phyloP scores from a whole-genome alignment of 92 coral and sea anemone genomes.

The Porites evermanni region DNA sequence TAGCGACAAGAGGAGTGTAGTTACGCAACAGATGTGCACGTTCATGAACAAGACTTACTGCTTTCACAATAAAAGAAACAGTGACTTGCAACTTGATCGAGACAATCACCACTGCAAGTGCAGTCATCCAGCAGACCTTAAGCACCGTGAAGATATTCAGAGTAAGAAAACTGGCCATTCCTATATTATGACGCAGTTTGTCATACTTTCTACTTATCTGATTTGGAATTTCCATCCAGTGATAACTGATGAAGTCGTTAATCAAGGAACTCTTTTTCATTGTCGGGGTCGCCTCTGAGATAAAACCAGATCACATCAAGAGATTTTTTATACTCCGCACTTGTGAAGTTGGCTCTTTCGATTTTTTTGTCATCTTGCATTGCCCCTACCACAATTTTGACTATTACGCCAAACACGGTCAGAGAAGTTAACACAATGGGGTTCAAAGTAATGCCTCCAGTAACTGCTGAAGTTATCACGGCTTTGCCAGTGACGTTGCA shows the following conservation, averaged over 20 bases:
- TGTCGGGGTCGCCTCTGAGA: neutral
- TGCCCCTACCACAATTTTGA: neutral
- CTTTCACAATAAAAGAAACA: no score
- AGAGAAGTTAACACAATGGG: neutral
- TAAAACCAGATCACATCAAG: neutral
- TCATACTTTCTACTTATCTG: neutral
- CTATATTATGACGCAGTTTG: neutral
- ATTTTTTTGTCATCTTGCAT: neutral
- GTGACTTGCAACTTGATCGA: no score
- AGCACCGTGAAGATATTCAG: no score
- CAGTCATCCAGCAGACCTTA: no score
- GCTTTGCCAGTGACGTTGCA: conserved; percentile 3
- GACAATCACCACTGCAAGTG: no score
- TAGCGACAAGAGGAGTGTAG: no score
- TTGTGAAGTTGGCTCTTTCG: neutral
- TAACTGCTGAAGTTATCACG: neutral
- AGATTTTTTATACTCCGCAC: neutral
- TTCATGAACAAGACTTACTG: no score
- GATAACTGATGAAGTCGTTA: neutral
- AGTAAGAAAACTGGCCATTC: no score
- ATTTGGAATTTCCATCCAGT: conserved; percentile 1
- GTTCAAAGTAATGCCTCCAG: neutral
- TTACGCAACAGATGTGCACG: no score
- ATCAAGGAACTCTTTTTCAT: neutral
- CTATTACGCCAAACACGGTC: neutral